phyloP scores from a whole-genome alignment of 2,888 invertebrate genomes.

The Elmis aenea region DNA sequence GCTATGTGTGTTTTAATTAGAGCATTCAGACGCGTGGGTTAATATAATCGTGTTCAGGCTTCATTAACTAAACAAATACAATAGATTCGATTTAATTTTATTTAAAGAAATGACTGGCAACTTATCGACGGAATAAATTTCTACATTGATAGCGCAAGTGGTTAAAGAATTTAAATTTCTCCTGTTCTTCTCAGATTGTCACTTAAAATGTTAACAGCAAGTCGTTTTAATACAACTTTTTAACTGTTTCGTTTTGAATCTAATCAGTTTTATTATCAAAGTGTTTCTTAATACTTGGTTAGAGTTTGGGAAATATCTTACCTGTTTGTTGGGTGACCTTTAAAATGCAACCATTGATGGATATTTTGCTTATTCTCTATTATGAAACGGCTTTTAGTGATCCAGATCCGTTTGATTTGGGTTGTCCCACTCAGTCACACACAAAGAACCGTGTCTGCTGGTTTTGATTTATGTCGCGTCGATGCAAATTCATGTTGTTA shows the following conservation, averaged over 20 bases:
- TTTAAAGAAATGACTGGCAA: conserved; percentile 5
- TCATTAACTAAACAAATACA: conserved; percentile 5
- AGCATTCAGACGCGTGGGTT: conserved; percentile 2
- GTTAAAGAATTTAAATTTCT: too few relatives aligned
- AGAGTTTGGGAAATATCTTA: conserved; percentile 10
- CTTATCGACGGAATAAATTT: too few relatives aligned
- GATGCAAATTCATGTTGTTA: background rate
- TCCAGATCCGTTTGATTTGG: conserved; percentile 12
- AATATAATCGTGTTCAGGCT: conserved; percentile 5
- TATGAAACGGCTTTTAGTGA: conserved; percentile 8
- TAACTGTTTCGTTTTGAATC: too few relatives aligned
- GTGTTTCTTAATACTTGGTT: conserved; percentile 4
- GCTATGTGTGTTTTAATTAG: too few relatives aligned
- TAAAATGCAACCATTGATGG: conserved; percentile 10
- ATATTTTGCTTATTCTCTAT: conserved; percentile 9
- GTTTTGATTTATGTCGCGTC: background rate
- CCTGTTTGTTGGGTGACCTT: conserved; percentile 14
- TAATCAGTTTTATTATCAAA: conserved; percentile 11
- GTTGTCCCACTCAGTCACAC: conserved; percentile 10
- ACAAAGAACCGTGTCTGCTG: too few relatives aligned
- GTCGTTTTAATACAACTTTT: too few relatives aligned
- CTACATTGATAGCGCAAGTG: too few relatives aligned
- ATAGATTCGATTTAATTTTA: conserved; percentile 3
- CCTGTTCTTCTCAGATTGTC: too few relatives aligned
- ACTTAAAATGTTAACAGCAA: too few relatives aligned